These are phyloP conservation scores for Scomber colias DNA, from an alignment of 2,113 vertebrate genomes.

Conservation along the genomic window DNA sequence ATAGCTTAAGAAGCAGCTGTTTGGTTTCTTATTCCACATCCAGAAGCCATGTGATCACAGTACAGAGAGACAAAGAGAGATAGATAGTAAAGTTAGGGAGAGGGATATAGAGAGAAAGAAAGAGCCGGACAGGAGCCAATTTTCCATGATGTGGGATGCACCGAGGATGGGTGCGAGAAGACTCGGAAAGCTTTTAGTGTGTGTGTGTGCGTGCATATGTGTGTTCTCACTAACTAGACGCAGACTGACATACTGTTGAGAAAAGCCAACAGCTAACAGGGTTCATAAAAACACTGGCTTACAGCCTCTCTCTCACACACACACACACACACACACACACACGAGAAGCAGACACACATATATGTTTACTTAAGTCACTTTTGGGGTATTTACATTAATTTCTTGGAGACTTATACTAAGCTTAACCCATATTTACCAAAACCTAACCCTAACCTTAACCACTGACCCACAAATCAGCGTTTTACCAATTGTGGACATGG, in stretches of 20 bases:
- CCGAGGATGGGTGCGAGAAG: slow-evolving; percentile 87
- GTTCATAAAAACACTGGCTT: slow-evolving; percentile 82
- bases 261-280: slow-evolving; percentile 86
- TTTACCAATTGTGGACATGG: too few species aligned
- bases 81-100: slow-evolving; percentile 48
- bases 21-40: slow-evolving; percentile 42
- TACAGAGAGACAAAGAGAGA: slow-evolving; percentile 36
- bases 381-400: too few species aligned
- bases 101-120: slow-evolving; percentile 39
- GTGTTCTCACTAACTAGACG: slow-evolving; percentile 70
- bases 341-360: background rate
- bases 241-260: slow-evolving; percentile 65
- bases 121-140: slow-evolving; percentile 84
- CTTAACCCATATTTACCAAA: too few species aligned
- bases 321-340: slow-evolving; percentile 52
- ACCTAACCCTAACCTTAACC: too few species aligned
- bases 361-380: too few species aligned
- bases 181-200: slow-evolving; percentile 79
- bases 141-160: slow-evolving; percentile 95
- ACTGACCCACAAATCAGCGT: too few species aligned
- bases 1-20: slow-evolving; percentile 38
- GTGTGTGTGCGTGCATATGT: slow-evolving; percentile 57
- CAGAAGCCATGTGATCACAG: slow-evolving; percentile 26
- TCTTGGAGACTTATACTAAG: too few species aligned
- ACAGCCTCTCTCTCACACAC: slow-evolving; percentile 13